These are phyloP conservation scores for Daphoenositta chrysoptera DNA, from an alignment of 2,113 vertebrate species.

Conservation along the genomic window DNA sequence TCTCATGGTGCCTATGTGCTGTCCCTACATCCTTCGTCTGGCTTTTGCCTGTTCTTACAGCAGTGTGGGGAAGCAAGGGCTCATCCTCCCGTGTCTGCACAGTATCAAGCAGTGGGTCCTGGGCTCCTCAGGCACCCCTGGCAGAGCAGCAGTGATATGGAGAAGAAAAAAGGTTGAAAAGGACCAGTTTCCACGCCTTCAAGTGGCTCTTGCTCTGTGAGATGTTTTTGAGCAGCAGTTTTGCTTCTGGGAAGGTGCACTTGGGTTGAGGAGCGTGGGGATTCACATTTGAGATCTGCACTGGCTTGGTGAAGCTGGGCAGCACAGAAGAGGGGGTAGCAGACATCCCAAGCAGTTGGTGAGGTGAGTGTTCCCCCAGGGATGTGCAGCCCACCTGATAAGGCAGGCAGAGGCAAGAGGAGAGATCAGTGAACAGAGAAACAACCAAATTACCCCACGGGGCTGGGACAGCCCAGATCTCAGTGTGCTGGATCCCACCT, in stretches of 20 bases:
- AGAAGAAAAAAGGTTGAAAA: neutral
- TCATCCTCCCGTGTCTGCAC: neutral
- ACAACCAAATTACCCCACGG: neutral
- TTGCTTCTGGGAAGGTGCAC: neutral
- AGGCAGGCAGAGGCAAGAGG: neutral
- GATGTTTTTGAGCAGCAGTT: neutral
- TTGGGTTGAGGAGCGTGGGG: neutral
- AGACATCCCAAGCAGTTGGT: neutral
- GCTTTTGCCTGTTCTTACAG: neutral
- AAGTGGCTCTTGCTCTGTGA: neutral
- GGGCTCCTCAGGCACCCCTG: neutral
- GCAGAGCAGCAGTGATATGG: neutral
- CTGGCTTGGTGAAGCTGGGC: neutral
- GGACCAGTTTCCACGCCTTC: neutral
- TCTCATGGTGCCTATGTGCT: neutral
- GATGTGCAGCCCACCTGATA: neutral
- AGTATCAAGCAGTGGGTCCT: neutral
- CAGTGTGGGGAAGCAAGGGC: neutral
- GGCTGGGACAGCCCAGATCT: neutral
- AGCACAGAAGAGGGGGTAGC: neutral
- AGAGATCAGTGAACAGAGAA: neutral
- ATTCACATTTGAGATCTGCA: neutral
- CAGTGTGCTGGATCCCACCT: neutral
- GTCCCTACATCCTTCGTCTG: neutral
- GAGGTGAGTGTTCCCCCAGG: neutral